Evolutionary conservation across 2,888 invertebrate genomes (phyloP), one percentile per base, ranked within the genome.

Genomic region (Parnassius apollo): DNA sequence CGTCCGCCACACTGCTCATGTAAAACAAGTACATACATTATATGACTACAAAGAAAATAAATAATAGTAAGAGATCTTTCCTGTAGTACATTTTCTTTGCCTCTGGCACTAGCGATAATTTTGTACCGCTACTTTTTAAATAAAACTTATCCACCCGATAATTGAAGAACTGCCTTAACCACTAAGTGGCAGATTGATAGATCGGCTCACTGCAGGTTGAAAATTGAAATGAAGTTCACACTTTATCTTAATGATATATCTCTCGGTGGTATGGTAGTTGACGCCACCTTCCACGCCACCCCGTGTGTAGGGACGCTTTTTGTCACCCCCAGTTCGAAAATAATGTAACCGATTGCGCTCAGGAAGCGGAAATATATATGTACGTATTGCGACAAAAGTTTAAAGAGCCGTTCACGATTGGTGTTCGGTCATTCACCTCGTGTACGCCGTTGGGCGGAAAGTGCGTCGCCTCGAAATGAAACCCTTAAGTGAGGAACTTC

Each of bases 171-270:
- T 51, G 58, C 58, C 44, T 58, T 51, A 44, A 58, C 42, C 44
- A 50, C 48, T 35, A 57, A 57, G 58, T 51, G 44, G 51, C 42
- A 55, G 50, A 45, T 60, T 62, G 65, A 60, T 65, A 57, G 52
- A 63, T 59, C 51, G 51, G 51, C 18, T 51, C 46, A 52, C 35
- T 52, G 18, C 42, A 35, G 50, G 46, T 35, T 50, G 13, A 51
- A 55, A 57, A 54, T 60, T 59, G 59, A 65, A 35, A 35, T 68
- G 66, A 67, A 71, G 67, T 68, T 66, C 63, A 63, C 71, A 76
- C 74, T 75, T 74, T 75, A 74, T 77, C 71, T 71, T 73, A 73
- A 75, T 75, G 72, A 76, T 77, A 80, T 77, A 77, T 77, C 73
- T 75, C 72, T 49, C 25, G 42, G 2, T 49, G 9, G 25, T 25